Percentiles rank a stretch among this genome's conserved stretches.
These are phyloP conservation scores for Pseudolycoriella hygida DNA, from an alignment of 2,888 invertebrate species.

Conservation along the genomic window DNA sequence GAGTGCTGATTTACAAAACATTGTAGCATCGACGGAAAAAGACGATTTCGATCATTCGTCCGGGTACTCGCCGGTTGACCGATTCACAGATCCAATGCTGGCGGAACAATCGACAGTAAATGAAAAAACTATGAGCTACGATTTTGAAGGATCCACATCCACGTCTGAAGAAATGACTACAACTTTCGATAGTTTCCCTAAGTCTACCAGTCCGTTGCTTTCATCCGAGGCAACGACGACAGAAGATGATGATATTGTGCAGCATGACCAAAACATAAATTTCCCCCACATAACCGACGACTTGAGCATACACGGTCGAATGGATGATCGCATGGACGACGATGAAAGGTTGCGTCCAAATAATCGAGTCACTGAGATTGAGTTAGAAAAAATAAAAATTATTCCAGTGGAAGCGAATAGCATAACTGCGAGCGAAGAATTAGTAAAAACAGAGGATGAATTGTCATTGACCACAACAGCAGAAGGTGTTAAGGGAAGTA, in stretches of 20 bases:
- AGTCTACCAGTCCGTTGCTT: no score
- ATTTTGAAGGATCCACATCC: background rate
- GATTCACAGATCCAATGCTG: background rate
- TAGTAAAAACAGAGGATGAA: background rate
- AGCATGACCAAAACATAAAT: constrained; percentile 28
- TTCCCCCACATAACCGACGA: constrained; percentile 35
- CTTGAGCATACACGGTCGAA: constrained; percentile 23
- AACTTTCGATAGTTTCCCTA: no score
- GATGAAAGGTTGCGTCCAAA: constrained; percentile 6
- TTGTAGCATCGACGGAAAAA: background rate
- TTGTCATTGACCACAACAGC: background rate
- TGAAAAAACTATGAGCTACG: no score
- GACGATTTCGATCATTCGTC: background rate
- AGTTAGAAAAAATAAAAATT: background rate
- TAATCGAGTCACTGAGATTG: background rate
- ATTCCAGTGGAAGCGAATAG: background rate
- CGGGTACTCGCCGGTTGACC: background rate
- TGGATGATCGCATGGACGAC: constrained; percentile 11
- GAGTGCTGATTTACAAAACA: background rate
- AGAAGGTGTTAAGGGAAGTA: constrained; percentile 1
- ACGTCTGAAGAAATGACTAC: background rate
- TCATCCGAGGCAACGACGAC: background rate
- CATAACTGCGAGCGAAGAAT: background rate
- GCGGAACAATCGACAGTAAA: no score
- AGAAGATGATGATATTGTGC: constrained; percentile 19